Conservation (phyloP, 2,888 invertebrate species). For the Drosophila mettleri region DNA sequence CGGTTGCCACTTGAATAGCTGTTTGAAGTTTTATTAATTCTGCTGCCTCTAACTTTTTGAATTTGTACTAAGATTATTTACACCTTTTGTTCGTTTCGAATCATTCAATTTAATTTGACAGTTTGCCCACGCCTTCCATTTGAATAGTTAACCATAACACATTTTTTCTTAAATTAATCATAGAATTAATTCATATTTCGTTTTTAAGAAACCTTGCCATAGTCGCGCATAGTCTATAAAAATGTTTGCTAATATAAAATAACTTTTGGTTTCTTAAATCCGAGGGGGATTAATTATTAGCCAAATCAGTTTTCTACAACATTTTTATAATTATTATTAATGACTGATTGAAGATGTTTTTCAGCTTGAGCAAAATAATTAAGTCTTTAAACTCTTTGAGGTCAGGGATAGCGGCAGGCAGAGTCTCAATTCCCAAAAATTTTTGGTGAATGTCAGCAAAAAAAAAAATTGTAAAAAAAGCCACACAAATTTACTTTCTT, state of each 20-base stretch:
- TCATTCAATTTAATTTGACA: too few species aligned
- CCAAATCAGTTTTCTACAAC: constrained; percentile 26
- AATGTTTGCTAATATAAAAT: background rate
- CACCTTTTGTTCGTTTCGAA: too few species aligned
- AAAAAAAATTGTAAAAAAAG: constrained; percentile 2
- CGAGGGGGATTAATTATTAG: constrained; percentile 12
- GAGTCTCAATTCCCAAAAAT: background rate
- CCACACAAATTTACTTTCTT: constrained; percentile 9
- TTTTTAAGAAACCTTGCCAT: too few species aligned
- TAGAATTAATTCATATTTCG: background rate
- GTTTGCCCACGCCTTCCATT: background rate
- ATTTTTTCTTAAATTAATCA: background rate
- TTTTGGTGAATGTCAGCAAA: constrained; percentile 34
- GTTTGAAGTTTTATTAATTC: background rate
- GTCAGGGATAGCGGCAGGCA: constrained; percentile 39
- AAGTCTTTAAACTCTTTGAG: constrained; percentile 41
- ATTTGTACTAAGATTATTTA: too few species aligned
- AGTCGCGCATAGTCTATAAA: background rate
- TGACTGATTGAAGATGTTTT: constrained; percentile 24
- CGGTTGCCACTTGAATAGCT: too few species aligned
- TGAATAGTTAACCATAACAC: background rate
- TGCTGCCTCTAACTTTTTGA: too few species aligned
- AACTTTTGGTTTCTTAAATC: constrained; percentile 10
- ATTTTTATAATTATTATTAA: constrained; percentile 41
- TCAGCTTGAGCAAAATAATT: constrained; percentile 30